phyloP scores from a whole-genome alignment of 2,113 vertebrate genomes.

The Corydoras maculifer region DNA sequence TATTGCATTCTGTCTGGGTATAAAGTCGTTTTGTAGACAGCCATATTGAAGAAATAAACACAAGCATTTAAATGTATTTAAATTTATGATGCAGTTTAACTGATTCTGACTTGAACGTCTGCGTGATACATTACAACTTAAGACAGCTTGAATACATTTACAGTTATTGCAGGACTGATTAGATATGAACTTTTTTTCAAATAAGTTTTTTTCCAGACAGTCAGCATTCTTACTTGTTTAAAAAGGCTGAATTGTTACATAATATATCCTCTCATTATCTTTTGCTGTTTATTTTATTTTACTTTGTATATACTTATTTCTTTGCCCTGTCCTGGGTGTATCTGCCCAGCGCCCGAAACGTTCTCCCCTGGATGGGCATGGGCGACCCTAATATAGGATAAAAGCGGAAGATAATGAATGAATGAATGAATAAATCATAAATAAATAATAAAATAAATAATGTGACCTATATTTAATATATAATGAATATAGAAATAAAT shows the following conservation, averaged over 20 bases:
- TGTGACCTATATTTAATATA: too few relatives aligned
- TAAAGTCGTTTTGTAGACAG: not conserved
- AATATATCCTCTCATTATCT: too few relatives aligned
- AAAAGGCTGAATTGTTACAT: not conserved
- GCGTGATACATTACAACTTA: slow-evolving; percentile 16
- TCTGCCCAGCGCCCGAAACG: too few relatives aligned
- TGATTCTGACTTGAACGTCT: slow-evolving; percentile 27
- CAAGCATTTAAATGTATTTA: not conserved
- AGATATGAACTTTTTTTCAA: not conserved
- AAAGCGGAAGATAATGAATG: too few relatives aligned
- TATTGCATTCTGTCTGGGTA: not conserved
- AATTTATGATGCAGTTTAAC: slow-evolving; percentile 9
- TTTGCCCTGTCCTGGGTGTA: too few relatives aligned
- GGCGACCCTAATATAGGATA: too few relatives aligned
- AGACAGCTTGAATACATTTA: not conserved
- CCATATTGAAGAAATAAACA: slow-evolving; percentile 14
- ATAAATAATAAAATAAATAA: too few relatives aligned
- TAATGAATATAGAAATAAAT: too few relatives aligned
- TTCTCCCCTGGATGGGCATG: too few relatives aligned
- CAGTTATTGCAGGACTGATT: not conserved
- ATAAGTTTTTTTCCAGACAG: not conserved
- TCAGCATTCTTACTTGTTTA: not conserved
- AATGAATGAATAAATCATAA: too few relatives aligned
- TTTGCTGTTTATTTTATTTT: too few relatives aligned
- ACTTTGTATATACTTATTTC: too few relatives aligned